Evolutionary conservation across 1,140 invertebrate genomes (phyloP), one percentile per base, ranked within the genome.

Genomic region (Pogonomyrmex californicus): DNA sequence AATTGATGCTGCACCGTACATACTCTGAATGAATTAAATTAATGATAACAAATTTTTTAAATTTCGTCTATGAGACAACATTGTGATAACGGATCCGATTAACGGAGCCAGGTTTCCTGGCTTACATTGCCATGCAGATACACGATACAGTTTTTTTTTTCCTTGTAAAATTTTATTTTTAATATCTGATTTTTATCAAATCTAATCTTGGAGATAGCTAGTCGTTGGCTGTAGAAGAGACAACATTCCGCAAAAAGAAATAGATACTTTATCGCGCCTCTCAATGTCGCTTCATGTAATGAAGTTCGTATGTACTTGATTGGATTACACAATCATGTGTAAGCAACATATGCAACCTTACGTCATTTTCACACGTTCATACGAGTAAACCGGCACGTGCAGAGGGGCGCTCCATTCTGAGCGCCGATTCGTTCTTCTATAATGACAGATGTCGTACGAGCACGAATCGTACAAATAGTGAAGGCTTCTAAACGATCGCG

Each of bases 301-400:
- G 6, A 78, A 49, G 76, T 23, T 36, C 9, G 5, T 23, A 23
- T 23, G 23, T 63, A 38, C 17, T 47, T 30, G 4, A 63, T n/a
- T 14, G 10, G 4, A 17, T 78, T 78, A 4, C 41, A 23, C 30
- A 63, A 78, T 62, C 41, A 9, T 65, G 17, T 17, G 44, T 65
- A 63, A 62, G 0, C 14, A n/a, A 23, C 44, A 44, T 65, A 58
- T 38, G 10, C 17, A 65, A 78, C 49, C 2, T 62, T 78, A 78
- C 60, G 44, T 65, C 30, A 78, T 47, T 51, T 78, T 65, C 30
- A 49, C 17, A 47, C 68, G 17, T 38, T 54, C 17, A n/a, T 0
- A 23, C 23, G 63, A 78, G 17, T 51, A 65, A 65, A 44, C 65
- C 41, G 41, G 7, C 17, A 77, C 75, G 44, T 76, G 54, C 56